Conservation (phyloP, 2,797 vertebrate genomes). For the Adrianichthys oophorus region DNA sequence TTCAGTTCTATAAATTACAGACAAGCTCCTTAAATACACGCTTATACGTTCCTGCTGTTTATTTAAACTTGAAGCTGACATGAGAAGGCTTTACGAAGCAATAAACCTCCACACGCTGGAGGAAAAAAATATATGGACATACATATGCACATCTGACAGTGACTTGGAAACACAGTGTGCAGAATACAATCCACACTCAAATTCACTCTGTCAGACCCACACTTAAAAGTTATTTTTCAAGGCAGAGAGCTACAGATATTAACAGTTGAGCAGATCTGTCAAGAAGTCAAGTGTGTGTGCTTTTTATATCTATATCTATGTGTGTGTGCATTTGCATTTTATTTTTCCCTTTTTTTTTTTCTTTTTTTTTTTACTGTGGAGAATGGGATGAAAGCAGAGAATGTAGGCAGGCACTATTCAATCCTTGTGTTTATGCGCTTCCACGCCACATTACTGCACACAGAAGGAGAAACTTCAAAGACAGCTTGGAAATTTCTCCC, state of each 20-base stretch:
- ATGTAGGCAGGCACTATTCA: slow-evolving; percentile 54
- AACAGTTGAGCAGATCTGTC: slow-evolving; percentile 34
- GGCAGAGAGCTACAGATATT: slow-evolving; percentile 14
- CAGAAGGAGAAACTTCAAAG: slow-evolving; percentile 66
- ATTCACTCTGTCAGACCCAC: slow-evolving; percentile 19
- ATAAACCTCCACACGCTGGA: slow-evolving; percentile 23
- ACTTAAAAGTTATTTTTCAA: slow-evolving; percentile 35
- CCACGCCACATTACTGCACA: slow-evolving; percentile 68
- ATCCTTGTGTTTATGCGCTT: slow-evolving; percentile 63
- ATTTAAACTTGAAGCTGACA: slow-evolving; percentile 41
- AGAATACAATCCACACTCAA: slow-evolving; percentile 20
- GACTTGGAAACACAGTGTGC: slow-evolving; percentile 19
- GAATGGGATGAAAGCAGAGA: slow-evolving; percentile 60
- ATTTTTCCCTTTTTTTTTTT: slow-evolving; percentile 22
- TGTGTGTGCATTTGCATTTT: slow-evolving; percentile 37
- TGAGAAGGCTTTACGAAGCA: slow-evolving; percentile 16
- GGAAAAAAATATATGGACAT: slow-evolving; percentile 2
- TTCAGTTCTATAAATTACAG: slow-evolving; percentile 55
- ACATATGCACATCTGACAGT: slow-evolving; percentile 15
- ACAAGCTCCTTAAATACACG: slow-evolving; percentile 49
- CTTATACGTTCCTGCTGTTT: slow-evolving; percentile 39
- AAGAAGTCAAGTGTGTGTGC: slow-evolving; percentile 11
- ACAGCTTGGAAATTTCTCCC: slow-evolving; percentile 40
- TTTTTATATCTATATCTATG: slow-evolving; percentile 17
- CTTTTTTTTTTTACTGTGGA: slow-evolving; percentile 37